Evolutionary conservation across 2,113 vertebrate genomes (phyloP).

Genomic region (Callopanchax toddi): DNA sequence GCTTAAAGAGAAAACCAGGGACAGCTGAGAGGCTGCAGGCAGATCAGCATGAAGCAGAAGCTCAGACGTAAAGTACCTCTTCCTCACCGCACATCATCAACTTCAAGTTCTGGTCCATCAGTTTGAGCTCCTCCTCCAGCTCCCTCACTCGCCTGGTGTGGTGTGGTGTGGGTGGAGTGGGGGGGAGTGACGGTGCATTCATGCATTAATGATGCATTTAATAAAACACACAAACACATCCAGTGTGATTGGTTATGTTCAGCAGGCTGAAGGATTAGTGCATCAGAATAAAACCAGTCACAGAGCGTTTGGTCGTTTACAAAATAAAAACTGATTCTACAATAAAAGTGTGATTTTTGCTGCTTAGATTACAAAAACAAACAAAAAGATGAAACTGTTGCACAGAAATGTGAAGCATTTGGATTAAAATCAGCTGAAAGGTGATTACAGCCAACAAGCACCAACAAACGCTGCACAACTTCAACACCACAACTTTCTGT

Average conservation of each 20-base stretch:
- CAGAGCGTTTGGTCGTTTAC: too few relatives aligned
- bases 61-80: conserved; percentile 86
- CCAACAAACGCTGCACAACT: background rate
- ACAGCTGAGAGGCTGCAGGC: conserved; percentile 19
- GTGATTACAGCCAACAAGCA: background rate
- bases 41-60: conserved; percentile 26
- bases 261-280: too few relatives aligned
- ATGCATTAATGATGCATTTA: conserved; percentile 54
- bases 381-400: too few relatives aligned
- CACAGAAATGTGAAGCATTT: too few relatives aligned
- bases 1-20: conserved; percentile 35
- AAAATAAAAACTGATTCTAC: background rate
- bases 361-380: too few relatives aligned
- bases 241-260: background rate
- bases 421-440: too few relatives aligned
- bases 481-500: too few relatives aligned
- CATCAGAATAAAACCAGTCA: too few relatives aligned
- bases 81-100: conserved; percentile 96
- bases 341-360: background rate
- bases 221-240: conserved; percentile 30
- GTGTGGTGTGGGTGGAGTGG: conserved; percentile 49
- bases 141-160: conserved; percentile 87
- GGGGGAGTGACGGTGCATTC: conserved; percentile 25
- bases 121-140: conserved; percentile 92
- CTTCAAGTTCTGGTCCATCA: conserved; percentile 97